Conservation (phyloP, 2,113 vertebrate species). For the Phaethornis superciliosus region DNA sequence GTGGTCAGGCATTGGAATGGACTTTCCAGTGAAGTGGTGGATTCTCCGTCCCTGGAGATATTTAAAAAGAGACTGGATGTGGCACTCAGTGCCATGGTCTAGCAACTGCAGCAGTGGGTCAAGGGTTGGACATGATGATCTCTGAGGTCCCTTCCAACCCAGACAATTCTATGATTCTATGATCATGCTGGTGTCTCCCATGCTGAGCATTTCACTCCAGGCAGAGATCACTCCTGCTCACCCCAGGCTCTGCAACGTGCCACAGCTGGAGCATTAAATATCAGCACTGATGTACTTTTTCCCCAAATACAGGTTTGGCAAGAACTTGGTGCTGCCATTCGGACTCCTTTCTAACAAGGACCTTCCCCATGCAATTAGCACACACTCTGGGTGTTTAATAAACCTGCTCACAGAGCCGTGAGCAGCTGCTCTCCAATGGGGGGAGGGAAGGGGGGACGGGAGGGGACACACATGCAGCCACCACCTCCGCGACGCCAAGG, state of each 20-base stretch:
- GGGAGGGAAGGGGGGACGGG: accelerated
- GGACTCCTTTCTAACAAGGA: not conserved
- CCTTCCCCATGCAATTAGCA: not conserved
- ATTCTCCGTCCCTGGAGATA: too few relatives aligned
- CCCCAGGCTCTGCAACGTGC: accelerated
- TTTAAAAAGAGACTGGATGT: too few relatives aligned
- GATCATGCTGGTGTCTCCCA: not conserved
- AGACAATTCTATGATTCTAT: too few relatives aligned
- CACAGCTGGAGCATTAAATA: not conserved
- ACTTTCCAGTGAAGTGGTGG: too few relatives aligned
- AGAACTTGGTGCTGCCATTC: not conserved
- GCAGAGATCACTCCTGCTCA: not conserved
- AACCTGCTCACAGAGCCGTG: not conserved
- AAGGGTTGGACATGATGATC: too few relatives aligned
- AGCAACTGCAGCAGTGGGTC: too few relatives aligned
- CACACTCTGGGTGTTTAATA: not conserved
- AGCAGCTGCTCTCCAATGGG: not conserved
- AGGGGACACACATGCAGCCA: accelerated
- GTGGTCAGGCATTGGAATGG: too few relatives aligned
- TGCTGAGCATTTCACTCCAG: not conserved
- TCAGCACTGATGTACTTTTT: accelerated
- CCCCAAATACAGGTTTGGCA: not conserved
- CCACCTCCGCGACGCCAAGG: not conserved
- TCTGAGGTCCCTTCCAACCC: too few relatives aligned
- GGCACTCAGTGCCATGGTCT: too few relatives aligned